Evolutionary conservation across 2,888 invertebrate species (phyloP).

Genomic region (Athalia rosae): DNA sequence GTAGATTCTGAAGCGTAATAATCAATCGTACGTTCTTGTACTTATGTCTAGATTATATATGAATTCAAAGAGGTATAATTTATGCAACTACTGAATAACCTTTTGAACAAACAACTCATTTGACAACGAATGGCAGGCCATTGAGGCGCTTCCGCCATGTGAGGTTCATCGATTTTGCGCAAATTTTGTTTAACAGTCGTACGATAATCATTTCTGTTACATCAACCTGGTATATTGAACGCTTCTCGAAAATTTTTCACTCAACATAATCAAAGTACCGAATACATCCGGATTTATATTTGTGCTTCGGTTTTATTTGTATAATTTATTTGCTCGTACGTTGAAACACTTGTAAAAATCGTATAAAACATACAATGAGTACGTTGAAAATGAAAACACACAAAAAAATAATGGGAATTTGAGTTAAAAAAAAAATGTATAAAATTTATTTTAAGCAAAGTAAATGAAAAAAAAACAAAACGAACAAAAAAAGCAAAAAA

Average conservation of each 20-base stretch:
- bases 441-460: constrained; percentile 42
- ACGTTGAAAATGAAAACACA: constrained; percentile 48
- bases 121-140: background rate
- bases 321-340: too few species aligned
- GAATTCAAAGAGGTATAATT: background rate
- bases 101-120: background rate
- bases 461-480: constrained; percentile 49
- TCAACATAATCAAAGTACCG: constrained; percentile 29
- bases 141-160: background rate
- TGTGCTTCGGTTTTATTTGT: constrained; percentile 58
- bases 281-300: constrained; percentile 37
- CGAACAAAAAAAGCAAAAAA: constrained; percentile 50
- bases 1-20: constrained; percentile 5
- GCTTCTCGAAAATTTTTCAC: constrained; percentile 43
- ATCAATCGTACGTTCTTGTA: constrained; percentile 27
- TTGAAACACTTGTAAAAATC: constrained; percentile 45
- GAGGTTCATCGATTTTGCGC: too few species aligned
- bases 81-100: constrained; percentile 17
- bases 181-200: too few species aligned
- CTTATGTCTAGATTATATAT: constrained; percentile 4
- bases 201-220: background rate
- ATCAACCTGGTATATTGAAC: background rate
- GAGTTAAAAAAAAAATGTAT: constrained; percentile 32
- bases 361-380: constrained; percentile 35
- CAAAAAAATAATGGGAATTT: constrained; percentile 49